Evolutionary conservation across 2,113 vertebrate genomes (phyloP).

Genomic region (Clarias gariepinus): DNA sequence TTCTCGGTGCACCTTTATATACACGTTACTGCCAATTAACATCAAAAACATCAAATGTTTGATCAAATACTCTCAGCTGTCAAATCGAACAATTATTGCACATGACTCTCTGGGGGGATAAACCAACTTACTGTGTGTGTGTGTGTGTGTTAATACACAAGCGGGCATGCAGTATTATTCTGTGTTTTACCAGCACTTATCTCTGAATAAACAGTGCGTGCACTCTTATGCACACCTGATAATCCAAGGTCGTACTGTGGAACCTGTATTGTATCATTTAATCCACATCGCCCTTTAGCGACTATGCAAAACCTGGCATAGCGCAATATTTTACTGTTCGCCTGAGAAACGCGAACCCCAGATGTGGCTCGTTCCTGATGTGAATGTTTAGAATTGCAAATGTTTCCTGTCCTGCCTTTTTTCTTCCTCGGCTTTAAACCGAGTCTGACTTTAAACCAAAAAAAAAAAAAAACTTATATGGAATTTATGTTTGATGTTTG

Average conservation of each 20-base stretch:
- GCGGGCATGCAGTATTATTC: background rate
- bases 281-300: background rate
- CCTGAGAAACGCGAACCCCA: background rate
- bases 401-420: background rate
- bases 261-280: background rate
- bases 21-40: background rate
- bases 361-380: background rate
- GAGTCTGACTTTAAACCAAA: background rate
- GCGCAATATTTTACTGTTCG: background rate
- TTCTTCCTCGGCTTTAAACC: background rate
- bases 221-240: background rate
- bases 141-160: background rate
- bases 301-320: background rate
- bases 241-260: background rate
- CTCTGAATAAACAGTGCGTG: background rate
- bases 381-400: constrained; percentile 33
- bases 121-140: background rate
- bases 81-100: background rate
- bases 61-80: background rate
- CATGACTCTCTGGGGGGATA: background rate
- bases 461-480: background rate
- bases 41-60: background rate
- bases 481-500: background rate
- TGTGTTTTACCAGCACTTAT: too few relatives aligned
- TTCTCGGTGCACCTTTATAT: background rate